phyloP scores from a whole-genome alignment of 2,797 vertebrate genomes.

The Myotis daubentonii region DNA sequence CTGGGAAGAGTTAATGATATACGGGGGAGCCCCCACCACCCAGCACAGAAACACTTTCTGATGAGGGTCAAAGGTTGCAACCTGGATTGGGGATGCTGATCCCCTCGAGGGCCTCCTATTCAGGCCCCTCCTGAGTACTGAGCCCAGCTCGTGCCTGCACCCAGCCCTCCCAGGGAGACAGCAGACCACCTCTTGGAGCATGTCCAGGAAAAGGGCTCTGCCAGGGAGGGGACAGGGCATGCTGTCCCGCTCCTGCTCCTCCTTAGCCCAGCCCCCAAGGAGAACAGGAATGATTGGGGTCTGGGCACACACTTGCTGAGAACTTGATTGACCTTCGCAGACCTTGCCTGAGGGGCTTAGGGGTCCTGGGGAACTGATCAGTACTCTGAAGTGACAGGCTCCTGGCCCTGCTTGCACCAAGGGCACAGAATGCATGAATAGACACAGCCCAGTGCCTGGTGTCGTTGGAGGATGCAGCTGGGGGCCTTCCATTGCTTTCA shows the following conservation, averaged over 20 bases:
- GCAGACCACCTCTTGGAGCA: conserved; percentile 65
- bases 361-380: not conserved
- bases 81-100: conserved; percentile 87
- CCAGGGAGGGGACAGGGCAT: not conserved
- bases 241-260: not conserved
- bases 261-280: not conserved
- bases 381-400: not conserved
- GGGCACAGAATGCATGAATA: not conserved
- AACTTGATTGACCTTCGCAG: not conserved
- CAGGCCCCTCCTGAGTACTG: not conserved
- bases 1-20: conserved; percentile 96
- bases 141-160: not conserved
- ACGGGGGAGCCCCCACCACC: conserved; percentile 92
- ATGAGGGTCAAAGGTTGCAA: conserved; percentile 94
- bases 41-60: conserved; percentile 96
- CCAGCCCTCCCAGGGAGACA: conserved; percentile 5
- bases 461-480: not conserved
- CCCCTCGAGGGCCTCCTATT: conserved; percentile 29
- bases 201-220: not conserved
- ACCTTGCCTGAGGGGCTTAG: not conserved
- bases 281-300: not conserved
- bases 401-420: not conserved
- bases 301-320: not conserved
- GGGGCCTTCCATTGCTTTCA: not conserved
- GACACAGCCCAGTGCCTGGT: not conserved